Evolutionary conservation across 2,797 vertebrate genomes (phyloP).

Genomic region (Mastacembelus armatus): DNA sequence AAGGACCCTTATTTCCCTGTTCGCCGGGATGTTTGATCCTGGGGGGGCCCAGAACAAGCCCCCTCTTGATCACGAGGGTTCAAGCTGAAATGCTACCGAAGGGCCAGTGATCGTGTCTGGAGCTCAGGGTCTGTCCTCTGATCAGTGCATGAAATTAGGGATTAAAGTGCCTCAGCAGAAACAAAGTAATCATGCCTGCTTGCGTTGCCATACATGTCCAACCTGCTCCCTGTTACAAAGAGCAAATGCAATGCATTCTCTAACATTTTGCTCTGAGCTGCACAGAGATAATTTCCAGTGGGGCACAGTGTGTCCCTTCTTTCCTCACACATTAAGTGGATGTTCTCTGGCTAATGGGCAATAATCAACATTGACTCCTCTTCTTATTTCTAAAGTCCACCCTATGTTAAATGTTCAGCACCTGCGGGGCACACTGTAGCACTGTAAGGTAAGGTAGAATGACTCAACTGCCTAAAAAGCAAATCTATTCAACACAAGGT

Average conservation of each 20-base stretch:
- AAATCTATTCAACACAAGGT: not conserved
- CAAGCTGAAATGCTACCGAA: slow-evolving; percentile 71
- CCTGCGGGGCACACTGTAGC: slow-evolving; percentile 32
- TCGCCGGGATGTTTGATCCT: slow-evolving; percentile 66
- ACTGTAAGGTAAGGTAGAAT: too few species aligned
- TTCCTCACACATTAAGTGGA: slow-evolving; percentile 89
- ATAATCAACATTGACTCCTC: slow-evolving; percentile 91
- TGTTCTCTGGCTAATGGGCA: slow-evolving; percentile 92
- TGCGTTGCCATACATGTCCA: slow-evolving; percentile 86
- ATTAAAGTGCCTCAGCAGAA: slow-evolving; percentile 87
- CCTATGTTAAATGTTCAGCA: slow-evolving; percentile 84
- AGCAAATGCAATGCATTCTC: slow-evolving; percentile 90
- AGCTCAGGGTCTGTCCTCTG: slow-evolving; percentile 74
- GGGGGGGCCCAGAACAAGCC: slow-evolving; percentile 57
- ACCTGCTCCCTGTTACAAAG: slow-evolving; percentile 86
- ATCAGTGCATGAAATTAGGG: slow-evolving; percentile 83
- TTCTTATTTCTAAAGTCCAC: slow-evolving; percentile 86
- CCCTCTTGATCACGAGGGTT: slow-evolving; percentile 74
- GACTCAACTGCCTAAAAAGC: slow-evolving; percentile 14
- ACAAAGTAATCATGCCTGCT: slow-evolving; percentile 86
- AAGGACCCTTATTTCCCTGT: slow-evolving; percentile 54
- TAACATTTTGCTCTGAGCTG: slow-evolving; percentile 89
- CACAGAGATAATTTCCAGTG: slow-evolving; percentile 85
- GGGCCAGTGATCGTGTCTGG: slow-evolving; percentile 66
- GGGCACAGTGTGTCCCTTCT: slow-evolving; percentile 86